phyloP scores from a whole-genome alignment of 2,113 vertebrate species.

The Triplophysa rosa region DNA sequence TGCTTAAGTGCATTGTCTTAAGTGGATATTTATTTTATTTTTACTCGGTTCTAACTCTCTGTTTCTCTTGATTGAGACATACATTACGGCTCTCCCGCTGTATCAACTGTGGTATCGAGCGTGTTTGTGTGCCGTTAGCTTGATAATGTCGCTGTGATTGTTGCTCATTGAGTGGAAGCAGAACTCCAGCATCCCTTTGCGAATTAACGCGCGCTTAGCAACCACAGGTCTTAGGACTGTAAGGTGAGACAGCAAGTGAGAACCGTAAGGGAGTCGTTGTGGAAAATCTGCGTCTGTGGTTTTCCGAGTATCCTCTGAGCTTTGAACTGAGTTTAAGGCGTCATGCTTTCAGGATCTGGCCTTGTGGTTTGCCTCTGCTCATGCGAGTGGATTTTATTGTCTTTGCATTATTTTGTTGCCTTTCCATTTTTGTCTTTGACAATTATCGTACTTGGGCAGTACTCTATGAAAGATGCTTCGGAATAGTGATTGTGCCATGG shows the following conservation, averaged over 20 bases:
- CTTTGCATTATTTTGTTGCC: not conserved
- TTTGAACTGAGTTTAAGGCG: not conserved
- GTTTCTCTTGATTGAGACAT: not conserved
- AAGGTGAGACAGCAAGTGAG: conserved; percentile 9
- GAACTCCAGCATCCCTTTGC: conserved; percentile 6
- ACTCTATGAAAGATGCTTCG: too few species aligned
- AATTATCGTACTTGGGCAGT: too few species aligned
- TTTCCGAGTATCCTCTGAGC: not conserved
- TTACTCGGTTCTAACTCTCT: not conserved
- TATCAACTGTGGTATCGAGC: conserved; percentile 13
- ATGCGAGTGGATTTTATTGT: not conserved
- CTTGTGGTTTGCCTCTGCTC: not conserved
- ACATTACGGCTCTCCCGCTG: not conserved
- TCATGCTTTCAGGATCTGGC: not conserved
- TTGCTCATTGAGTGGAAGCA: conserved; percentile 33
- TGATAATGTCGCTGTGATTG: conserved; percentile 15
- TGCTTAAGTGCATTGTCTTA: not conserved
- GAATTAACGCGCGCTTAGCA: conserved; percentile 39
- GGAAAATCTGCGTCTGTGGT: conserved; percentile 19
- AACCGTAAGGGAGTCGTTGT: not conserved
- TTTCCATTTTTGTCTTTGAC: too few species aligned
- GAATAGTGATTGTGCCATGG: too few species aligned
- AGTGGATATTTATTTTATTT: not conserved
- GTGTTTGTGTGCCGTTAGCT: conserved; percentile 19
- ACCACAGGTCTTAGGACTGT: conserved; percentile 20